Evolutionary conservation across 2,797 vertebrate species (phyloP).

Genomic region (Smutsia temminckii): DNA sequence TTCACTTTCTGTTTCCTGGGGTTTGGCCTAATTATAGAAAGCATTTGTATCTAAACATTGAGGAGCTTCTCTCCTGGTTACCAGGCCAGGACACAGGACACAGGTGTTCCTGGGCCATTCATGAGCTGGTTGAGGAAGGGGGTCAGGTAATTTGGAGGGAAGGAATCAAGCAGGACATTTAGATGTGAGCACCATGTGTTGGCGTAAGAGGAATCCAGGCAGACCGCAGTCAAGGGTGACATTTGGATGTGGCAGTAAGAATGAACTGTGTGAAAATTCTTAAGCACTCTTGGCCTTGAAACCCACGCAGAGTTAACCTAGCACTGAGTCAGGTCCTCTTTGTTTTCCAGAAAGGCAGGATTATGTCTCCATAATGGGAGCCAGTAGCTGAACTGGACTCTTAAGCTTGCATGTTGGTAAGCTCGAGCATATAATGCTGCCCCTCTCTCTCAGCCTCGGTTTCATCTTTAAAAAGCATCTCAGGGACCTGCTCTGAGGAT

Average conservation of each 20-base stretch:
- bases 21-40: not conserved
- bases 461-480: not conserved
- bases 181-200: not conserved
- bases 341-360: not conserved
- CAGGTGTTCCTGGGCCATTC: not conserved
- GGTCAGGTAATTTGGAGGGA: not conserved
- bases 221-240: not conserved
- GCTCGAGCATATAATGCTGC: not conserved
- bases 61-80: rapidly evolving
- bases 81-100: not conserved
- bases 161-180: not conserved
- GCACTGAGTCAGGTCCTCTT: not conserved
- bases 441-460: not conserved
- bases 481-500: not conserved
- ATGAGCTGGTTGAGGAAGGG: not conserved
- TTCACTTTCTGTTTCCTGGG: not conserved
- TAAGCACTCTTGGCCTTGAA: not conserved
- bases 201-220: not conserved
- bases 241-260: not conserved
- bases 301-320: not conserved
- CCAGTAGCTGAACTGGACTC: not conserved
- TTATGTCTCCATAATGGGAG: not conserved
- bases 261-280: not conserved
- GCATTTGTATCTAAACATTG: not conserved
- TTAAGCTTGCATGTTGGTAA: not conserved